Base-by-base conservation (phyloP, 1,140 invertebrate species). In the Hypsibius dujardini region DNA sequence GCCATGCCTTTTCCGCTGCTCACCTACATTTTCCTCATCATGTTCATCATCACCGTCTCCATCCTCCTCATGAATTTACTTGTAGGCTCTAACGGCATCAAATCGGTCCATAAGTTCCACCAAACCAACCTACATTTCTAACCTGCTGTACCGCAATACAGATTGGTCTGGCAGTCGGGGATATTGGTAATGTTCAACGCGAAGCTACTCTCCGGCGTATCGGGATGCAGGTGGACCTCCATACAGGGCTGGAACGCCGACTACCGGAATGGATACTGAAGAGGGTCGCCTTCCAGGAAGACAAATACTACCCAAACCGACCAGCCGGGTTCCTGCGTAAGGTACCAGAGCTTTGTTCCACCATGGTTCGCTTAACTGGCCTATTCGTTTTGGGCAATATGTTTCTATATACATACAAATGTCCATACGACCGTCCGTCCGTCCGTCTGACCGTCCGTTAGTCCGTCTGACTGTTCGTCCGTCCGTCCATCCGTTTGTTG, bases 231-330 rank as follows among this genome's bases (percentile, higher is more conserved):
- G 50, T 56, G 50, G 50, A 56, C 7, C 50, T 56, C 7, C 50
- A 56, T n/a, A 56, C 50, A 56, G n/a, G 7, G 7, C 50, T 56
- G 50, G 50, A 56, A 56, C 50, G 50, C 7, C 7, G n/a, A 56
- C n/a, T 56, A 12, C 50, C 50, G 7, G 7, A n/a, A 12, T 56
- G 50, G 50, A 12, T 56, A 12, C 50, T 56, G 7, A 7, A n/a
- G 7, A 7, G 50, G 7, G 50, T 56, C n/a, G 7, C 7, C 50
- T 56, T 56, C 50, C 50, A n/a, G 7, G 50, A 56, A 7, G 50
- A 56, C n/a, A 56, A 56, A 56, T 56, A 56, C 50, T 56, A 56
- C n/a, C 50, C 50, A n/a, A 56, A 56, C n/a, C 50, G 50, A n/a
- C n/a, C 50, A 7, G 50, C 50, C n/a, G 28, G 28, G 28, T 28